Base-by-base conservation (phyloP, 2,888 invertebrate genomes). In the Andrena hattorfiana region DNA sequence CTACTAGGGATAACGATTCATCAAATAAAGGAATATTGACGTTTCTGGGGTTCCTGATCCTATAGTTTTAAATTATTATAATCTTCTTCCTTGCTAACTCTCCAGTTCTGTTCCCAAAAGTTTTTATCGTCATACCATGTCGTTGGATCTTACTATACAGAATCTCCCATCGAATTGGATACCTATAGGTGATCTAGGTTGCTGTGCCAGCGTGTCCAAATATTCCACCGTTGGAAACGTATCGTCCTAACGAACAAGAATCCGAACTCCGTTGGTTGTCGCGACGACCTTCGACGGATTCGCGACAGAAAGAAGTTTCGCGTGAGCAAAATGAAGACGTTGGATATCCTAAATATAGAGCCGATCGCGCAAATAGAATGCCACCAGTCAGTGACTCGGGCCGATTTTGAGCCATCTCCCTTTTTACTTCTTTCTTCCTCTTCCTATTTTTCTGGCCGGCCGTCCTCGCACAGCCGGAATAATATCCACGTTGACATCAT, bases 321-420 rank as follows among this genome's bases (percentile, higher is more conserved):
- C 76, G 63, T 59, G 78, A 64, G 74, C 77, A 77, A 87, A 81
- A 79, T 80, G 88, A 86, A 87, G 83, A 89, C 83, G 85, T 86
- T 72, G 82, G 80, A 72, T 70, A 73, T 72, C 82, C 87, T 90
- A 90, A 90, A 90, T 83, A 89, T 90, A 90, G 90, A 87, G 84
- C 51, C 85, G 86, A 88, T 89, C 84, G 81, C 81, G 81, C 81
- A 88, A 89, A 89, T 90, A 89, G 89, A 86, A 87, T 84, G 51
- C 64, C 71, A 67, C 85, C 87, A 87, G 87, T 87, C 87, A 85
- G 67, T 87, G 87, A 87, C 87, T 84, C 78, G 75, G 64, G 62
- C 71, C 79, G 85, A 83, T 85, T 82, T 77, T 83, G 74, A 75
- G 73, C 78, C 66, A 72, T 54, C 81, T 83, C 56, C 73, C 66